Evolutionary conservation across 2,113 vertebrate genomes (phyloP), one percentile per base, ranked within the genome.

Genomic region (Varanus komodoensis): DNA sequence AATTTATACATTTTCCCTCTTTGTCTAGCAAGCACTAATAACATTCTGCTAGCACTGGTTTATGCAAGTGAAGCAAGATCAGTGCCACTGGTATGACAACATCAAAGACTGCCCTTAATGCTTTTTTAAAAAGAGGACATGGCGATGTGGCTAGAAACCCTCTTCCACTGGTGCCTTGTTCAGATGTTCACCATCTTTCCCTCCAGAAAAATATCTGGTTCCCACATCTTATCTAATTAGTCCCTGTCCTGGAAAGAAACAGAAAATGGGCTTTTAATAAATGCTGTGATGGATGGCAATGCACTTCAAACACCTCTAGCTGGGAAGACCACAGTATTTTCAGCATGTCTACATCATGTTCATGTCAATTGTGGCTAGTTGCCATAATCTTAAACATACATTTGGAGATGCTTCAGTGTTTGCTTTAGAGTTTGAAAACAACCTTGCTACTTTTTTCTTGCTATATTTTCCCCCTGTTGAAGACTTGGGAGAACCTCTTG

Each of bases 401-500:
- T 34, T 27, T 64, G 67, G 38, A n/a, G 21, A n/a, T 27, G 1
- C 57, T 50, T 17, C 14, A 7, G 6, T 52, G n/a, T 68, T 73
- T 73, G 77, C 12, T 52, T 82, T 88, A 15, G 5, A 52, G 64
- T 48, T 2, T 14, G n/a, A 77, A 64, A 50, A 79, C 67, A 74
- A 44, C 23, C 79, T 89, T 82, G 52, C 1, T 1, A 0, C 0
- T 3, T 8, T 8, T 44, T 81, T 92, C 91, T 91, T 17, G 4
- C 4, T 4, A 1, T n/a, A 87, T 89, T 91, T 68, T 0, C 9
- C 57, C 61, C 89, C 77, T 75, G 82, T 21, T 93, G 87, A 94
- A 93, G 69, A 92, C 92, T 94, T 90, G 90, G 84, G 68, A 6
- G 23, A 93, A 81, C 7, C 74, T 89, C 87, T 90, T 57, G 80